A percentile compares a stretch with the other conserved stretches of the same genome.
phyloP scores from a whole-genome alignment of 2,113 vertebrate genomes.

The Smithornis capensis region DNA sequence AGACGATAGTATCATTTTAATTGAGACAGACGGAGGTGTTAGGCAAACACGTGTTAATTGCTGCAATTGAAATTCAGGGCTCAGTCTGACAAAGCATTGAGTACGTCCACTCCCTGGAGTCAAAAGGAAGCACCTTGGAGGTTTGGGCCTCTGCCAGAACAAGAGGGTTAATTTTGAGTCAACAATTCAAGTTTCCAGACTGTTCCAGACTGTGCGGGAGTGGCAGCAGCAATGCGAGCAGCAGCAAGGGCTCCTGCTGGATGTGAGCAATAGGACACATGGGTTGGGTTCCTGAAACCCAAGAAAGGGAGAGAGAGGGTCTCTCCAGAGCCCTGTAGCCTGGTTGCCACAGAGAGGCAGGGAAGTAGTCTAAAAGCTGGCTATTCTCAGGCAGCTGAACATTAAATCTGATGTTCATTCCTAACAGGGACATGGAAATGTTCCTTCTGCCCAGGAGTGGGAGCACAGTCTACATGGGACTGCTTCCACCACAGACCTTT shows the following conservation, averaged over 20 bases:
- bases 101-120: conserved; percentile 22
- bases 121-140: conserved; percentile 58
- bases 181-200: conserved; percentile 36
- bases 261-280: neutral
- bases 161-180: conserved; percentile 29
- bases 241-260: fast-evolving
- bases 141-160: conserved; percentile 32
- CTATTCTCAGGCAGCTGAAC: neutral
- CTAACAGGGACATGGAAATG: fast-evolving
- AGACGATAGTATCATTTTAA: conserved; percentile 62
- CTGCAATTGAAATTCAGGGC: conserved; percentile 21
- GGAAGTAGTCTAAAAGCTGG: neutral
- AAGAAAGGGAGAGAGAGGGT: neutral
- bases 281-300: fast-evolving
- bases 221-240: neutral
- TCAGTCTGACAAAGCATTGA: conserved; percentile 37
- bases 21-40: conserved; percentile 50
- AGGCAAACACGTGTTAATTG: conserved; percentile 52
- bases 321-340: fast-evolving
- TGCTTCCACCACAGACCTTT: neutral
- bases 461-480: neutral
- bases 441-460: neutral
- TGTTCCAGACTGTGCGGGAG: neutral
- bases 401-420: neutral
- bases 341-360: neutral